Evolutionary conservation across 2,113 vertebrate species (phyloP), one percentile per base, ranked within the genome.

Genomic region (Zosterops pallidus): DNA sequence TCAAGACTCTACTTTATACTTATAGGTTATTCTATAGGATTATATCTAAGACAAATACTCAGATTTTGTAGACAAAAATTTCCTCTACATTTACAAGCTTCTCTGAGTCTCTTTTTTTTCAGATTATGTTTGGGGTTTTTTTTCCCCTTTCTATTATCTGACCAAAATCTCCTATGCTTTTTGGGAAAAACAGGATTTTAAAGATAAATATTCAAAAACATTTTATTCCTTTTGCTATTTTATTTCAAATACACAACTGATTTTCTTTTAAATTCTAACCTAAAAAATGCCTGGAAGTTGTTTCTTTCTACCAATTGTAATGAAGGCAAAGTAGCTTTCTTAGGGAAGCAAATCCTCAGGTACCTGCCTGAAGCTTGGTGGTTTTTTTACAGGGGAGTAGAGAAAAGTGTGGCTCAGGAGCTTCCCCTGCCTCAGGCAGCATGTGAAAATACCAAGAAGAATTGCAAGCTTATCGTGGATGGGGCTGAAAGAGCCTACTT

Each of bases 1-100:
- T 96, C 56, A 94, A 84, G n/a, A 52, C 77, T 13, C 64, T 91
- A 15, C 71, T 92, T 94, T 64, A 72, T 92, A 82, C 15, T 92
- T 88, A 78, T 19, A 91, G 76, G 8, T 17, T 77, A 63, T 86
- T 96, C 60, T 74, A 42, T 86, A 80, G 60, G 55, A 92, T 91
- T 91, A 81, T 44, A 87, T 79, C 39, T 69, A 91, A 95, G 75
- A 70, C 91, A 94, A 91, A 97, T 87, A 60, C 49, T 79, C 12
- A 35, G 39, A 83, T 83, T 92, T 93, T 39, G 8, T 37, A 79
- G 46, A 83, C 20, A 86, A 52, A 76, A 76, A 62, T 57, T 96
- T 94, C 33, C 23, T 96, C 57, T 42, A 76, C 10, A 41, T 8
- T 70, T 53, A 87, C 52, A 94, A 80, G 6, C 11, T 50, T 89